Percentiles rank a stretch among this genome's conserved stretches.
Evolutionary conservation across 1,140 invertebrate species (phyloP).

Genomic region (Eulimnadia texana): DNA sequence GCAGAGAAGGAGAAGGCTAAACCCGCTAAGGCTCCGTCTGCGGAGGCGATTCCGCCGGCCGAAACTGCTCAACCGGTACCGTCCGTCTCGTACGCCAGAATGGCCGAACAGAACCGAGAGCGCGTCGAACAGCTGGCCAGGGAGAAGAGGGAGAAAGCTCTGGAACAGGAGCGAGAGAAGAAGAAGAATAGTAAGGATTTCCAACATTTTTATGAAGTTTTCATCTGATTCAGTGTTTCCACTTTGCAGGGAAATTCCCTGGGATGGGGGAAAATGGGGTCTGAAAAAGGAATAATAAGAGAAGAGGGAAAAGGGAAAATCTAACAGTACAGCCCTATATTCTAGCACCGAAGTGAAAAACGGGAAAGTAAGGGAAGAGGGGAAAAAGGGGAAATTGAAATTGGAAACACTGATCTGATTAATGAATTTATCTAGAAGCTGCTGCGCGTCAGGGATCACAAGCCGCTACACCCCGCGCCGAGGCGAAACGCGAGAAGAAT

Average conservation of each 20-base stretch:
- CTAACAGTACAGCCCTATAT: too few relatives aligned
- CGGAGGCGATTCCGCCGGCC: too few relatives aligned
- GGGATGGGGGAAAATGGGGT: too few relatives aligned
- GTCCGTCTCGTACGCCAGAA: slow-evolving; percentile 16
- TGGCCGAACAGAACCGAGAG: slow-evolving; percentile 17
- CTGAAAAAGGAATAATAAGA: too few relatives aligned
- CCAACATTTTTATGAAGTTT: too few relatives aligned
- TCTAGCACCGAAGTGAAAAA: too few relatives aligned
- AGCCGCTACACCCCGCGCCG: neutral
- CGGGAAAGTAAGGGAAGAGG: too few relatives aligned
- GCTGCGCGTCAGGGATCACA: neutral
- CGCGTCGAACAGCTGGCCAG: slow-evolving; percentile 16
- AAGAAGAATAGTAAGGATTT: neutral
- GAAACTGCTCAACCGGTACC: neutral
- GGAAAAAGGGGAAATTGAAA: too few relatives aligned
- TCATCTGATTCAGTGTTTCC: too few relatives aligned
- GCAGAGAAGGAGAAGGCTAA: slow-evolving; percentile 35
- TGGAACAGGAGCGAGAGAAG: slow-evolving; percentile 15
- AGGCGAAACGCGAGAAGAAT: neutral
- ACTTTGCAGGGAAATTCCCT: too few relatives aligned
- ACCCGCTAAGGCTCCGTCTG: neutral
- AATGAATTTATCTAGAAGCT: neutral
- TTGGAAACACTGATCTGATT: neutral
- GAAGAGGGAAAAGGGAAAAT: too few relatives aligned
- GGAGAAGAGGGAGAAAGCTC: slow-evolving; percentile 13